Conservation (phyloP, 2,113 vertebrate species). For the Columbina picui region DNA sequence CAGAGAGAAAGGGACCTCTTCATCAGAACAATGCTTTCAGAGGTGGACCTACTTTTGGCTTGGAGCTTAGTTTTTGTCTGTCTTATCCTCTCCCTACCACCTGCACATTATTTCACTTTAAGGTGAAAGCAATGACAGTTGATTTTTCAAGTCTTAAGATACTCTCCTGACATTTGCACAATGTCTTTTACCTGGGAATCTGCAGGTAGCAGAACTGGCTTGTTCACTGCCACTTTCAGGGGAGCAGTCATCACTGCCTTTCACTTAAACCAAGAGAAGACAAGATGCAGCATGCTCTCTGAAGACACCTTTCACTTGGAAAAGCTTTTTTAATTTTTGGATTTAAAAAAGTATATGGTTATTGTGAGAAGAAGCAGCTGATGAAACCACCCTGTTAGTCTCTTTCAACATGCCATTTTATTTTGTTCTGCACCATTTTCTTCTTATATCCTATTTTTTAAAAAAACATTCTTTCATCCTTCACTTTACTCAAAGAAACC, state of each 20-base stretch:
- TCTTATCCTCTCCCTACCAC: background rate
- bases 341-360: background rate
- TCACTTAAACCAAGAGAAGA: background rate
- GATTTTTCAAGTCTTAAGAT: background rate
- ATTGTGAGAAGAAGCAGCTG: background rate
- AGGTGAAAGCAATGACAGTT: background rate
- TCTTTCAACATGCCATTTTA: background rate
- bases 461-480: background rate
- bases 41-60: background rate
- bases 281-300: background rate
- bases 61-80: background rate
- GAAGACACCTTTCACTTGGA: background rate
- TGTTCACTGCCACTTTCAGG: background rate
- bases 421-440: background rate
- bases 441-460: background rate
- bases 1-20: background rate
- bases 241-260: background rate
- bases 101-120: background rate
- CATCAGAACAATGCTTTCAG: background rate
- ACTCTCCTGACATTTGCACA: background rate
- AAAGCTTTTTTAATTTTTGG: background rate
- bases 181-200: background rate
- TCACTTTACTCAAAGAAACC: background rate
- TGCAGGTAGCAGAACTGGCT: background rate
- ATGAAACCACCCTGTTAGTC: background rate